These are phyloP conservation scores for Acrossocheilus fasciatus DNA, from an alignment of 2,797 vertebrate species.

Conservation along the genomic window DNA sequence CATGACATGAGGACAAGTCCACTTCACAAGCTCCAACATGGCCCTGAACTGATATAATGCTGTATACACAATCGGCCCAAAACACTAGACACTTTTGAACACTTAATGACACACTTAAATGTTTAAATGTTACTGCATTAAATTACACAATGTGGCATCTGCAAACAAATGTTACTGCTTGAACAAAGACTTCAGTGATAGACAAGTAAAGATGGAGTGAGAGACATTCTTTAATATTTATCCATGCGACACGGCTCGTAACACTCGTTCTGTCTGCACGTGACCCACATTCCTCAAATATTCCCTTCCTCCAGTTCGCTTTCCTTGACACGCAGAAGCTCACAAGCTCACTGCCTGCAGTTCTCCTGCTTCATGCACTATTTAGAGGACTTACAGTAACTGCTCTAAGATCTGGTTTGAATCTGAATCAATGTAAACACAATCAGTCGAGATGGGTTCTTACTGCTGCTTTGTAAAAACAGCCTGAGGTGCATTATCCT, in stretches of 20 bases:
- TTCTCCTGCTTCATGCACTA: not conserved
- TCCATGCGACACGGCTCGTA: not conserved
- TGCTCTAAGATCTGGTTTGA: not conserved
- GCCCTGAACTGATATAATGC: not conserved
- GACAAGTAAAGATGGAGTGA: not conserved
- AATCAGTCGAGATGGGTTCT: not conserved
- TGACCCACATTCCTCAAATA: conserved; percentile 43
- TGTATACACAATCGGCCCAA: not conserved
- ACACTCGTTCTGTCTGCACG: not conserved
- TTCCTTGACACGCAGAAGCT: conserved; percentile 13
- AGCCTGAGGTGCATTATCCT: not conserved
- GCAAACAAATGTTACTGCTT: conserved; percentile 3
- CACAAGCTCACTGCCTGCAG: not conserved
- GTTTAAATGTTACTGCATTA: not conserved
- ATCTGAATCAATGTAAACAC: not conserved
- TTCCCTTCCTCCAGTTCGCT: conserved; percentile 21
- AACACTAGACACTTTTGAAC: not conserved
- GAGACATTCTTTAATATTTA: not conserved
- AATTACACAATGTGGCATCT: conserved; percentile 11
- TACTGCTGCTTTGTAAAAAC: not conserved
- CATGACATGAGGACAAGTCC: not conserved
- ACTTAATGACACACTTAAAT: no score
- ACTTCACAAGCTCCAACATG: not conserved
- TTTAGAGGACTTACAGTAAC: conserved; percentile 1
- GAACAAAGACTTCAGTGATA: not conserved